Conservation (phyloP, 1,140 invertebrate genomes). For the Zeugodacus cucurbitae region DNA sequence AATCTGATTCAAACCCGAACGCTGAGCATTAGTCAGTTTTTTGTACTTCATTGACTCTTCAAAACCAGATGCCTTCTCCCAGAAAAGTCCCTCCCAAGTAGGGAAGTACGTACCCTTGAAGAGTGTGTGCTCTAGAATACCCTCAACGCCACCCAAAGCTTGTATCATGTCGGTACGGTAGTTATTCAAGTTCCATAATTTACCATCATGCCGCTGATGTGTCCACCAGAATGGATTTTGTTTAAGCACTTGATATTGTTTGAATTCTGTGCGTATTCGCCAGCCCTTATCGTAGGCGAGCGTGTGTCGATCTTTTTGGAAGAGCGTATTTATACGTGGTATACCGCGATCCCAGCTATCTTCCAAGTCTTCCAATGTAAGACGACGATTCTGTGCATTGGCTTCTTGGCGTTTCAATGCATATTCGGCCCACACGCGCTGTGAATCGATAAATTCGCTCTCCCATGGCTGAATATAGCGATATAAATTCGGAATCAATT, state of each 20-base stretch:
- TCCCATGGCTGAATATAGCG: slow-evolving; percentile 99
- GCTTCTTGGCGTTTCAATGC: slow-evolving; percentile 98
- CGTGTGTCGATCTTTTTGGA: slow-evolving; percentile 99
- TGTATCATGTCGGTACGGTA: slow-evolving; percentile 99
- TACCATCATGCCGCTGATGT: slow-evolving; percentile 97
- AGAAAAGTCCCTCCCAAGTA: slow-evolving; percentile 99
- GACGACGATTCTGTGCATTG: slow-evolving; percentile 95
- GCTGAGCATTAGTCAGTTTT: slow-evolving; percentile 98
- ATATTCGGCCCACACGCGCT: slow-evolving; percentile 99
- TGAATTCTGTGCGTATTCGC: slow-evolving; percentile 99
- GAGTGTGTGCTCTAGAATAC: slow-evolving; percentile 98
- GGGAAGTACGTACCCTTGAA: slow-evolving; percentile 99
- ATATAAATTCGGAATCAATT: slow-evolving; percentile 99
- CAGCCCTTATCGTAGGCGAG: slow-evolving; percentile 99
- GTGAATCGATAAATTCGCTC: slow-evolving; percentile 99
- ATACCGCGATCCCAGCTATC: slow-evolving; percentile 99
- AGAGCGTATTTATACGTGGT: slow-evolving; percentile 98
- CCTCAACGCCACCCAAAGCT: slow-evolving; percentile 98
- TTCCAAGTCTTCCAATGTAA: slow-evolving; percentile 99
- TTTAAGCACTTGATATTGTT: slow-evolving; percentile 97
- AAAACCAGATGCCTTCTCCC: slow-evolving; percentile 99
- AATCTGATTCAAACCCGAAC: slow-evolving; percentile 99
- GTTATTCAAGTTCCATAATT: slow-evolving; percentile 99
- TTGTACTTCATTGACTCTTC: slow-evolving; percentile 99
- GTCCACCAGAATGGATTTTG: slow-evolving; percentile 99